Conservation (phyloP, 2,113 vertebrate genomes). For the Dascyllus trimaculatus region DNA sequence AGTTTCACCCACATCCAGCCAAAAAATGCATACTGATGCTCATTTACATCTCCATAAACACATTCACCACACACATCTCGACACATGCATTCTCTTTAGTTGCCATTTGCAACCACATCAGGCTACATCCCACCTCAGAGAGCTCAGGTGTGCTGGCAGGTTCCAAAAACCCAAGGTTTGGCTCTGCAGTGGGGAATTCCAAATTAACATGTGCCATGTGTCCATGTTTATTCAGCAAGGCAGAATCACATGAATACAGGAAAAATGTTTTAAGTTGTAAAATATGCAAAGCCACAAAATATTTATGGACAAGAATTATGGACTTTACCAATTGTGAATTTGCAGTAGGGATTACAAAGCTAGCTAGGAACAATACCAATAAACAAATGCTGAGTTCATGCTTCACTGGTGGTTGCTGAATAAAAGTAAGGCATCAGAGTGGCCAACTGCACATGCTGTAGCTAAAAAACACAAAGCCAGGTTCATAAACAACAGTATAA, state of each 20-base stretch:
- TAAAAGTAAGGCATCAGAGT: constrained; percentile 41
- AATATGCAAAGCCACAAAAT: constrained; percentile 58
- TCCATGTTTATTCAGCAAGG: constrained; percentile 30
- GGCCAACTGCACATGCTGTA: constrained; percentile 26
- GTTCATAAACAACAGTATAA: constrained; percentile 4
- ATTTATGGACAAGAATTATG: constrained; percentile 51
- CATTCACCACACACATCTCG: constrained; percentile 10
- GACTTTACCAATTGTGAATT: constrained; percentile 36
- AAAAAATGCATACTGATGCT: constrained; percentile 2
- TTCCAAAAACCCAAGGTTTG: constrained; percentile 55
- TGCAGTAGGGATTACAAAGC: constrained; percentile 40
- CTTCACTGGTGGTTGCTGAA: constrained; percentile 23
- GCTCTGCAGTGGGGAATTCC: constrained; percentile 44
- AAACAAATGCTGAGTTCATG: constrained; percentile 31
- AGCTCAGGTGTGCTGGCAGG: constrained; percentile 61
- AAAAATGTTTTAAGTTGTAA: constrained; percentile 44
- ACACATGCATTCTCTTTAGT: constrained; percentile 30
- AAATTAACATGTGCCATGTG: constrained; percentile 57
- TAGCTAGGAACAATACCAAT: constrained; percentile 42
- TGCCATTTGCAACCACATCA: constrained; percentile 61
- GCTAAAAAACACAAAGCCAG: constrained; percentile 43
- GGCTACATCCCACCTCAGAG: constrained; percentile 42
- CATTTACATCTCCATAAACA: constrained; percentile 1
- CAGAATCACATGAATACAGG: constrained; percentile 29
- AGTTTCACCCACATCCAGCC: neutral